Evolutionary conservation across 2,888 invertebrate genomes (phyloP), one percentile per base, ranked within the genome.

Genomic region (Orgyia antiqua): DNA sequence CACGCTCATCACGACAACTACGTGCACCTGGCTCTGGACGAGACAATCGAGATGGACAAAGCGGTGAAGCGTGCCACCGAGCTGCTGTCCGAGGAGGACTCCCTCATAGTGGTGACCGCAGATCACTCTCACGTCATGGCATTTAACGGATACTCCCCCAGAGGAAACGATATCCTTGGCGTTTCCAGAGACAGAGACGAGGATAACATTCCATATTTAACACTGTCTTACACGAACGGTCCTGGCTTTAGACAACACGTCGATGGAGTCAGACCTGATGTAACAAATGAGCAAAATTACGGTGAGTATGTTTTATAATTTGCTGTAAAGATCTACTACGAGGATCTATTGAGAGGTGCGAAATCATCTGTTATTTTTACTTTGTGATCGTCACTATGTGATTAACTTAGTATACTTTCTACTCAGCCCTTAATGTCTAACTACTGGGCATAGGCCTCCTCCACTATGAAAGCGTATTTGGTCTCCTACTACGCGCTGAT

Each of bases 131-230:
- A 94, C 65, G 89, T 90, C 1, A 89, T 94, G 87, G 76, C 88
- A 10, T 84, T 89, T 45, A 88, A 88, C 27, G 94, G 94, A 0
- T 94, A 94, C 68, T 86, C 91, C 4, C 66, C 64, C 9, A 82
- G 92, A 4, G 78, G 79, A 4, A 13, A 10, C 21, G 50, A 46
- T 11, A 13, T 17, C 9, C 17, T 25, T 31, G 86, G 87, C 0
- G 45, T 59, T 10, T 73, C 78, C n/a, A 68, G 72, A 7, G 63
- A 83, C 31, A 38, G 53, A 17, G 68, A 68, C 23, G 84, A 77
- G 27, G 84, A 87, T 24, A 78, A 88, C 2, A 56, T 71, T 17
- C 88, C 89, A 2, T 87, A 90, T 39, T 84, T 88, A 21, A 77
- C 83, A 29, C 87, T 88, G 70, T 89, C 90, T 1, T 88, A 90